Evolutionary conservation across 2,888 invertebrate species (phyloP).

Genomic region (Ophraella communa): DNA sequence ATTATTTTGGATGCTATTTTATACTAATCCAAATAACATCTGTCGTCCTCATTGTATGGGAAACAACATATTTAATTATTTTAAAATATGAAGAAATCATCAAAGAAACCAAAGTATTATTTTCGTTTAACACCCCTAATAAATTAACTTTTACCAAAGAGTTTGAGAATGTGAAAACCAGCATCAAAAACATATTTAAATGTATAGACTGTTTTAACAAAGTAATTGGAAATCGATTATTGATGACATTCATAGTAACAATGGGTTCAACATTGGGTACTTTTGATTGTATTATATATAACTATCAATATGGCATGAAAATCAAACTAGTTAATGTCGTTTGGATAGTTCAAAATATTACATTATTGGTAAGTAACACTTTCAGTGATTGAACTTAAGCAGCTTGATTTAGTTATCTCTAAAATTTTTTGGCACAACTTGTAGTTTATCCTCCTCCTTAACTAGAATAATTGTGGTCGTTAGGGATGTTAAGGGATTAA

Average conservation of each 20-base stretch:
- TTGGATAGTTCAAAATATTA: not conserved
- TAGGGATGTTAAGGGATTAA: too few species aligned
- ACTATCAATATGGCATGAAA: too few species aligned
- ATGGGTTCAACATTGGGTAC: not conserved
- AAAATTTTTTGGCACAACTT: too few species aligned
- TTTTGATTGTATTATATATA: not conserved
- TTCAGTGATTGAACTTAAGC: not conserved
- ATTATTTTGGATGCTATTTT: not conserved
- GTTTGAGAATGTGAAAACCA: not conserved
- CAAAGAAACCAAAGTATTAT: not conserved
- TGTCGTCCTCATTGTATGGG: not conserved
- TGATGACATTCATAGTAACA: not conserved
- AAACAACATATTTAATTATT: not conserved
- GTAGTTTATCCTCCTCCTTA: too few species aligned
- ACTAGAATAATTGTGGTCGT: too few species aligned
- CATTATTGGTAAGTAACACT: not conserved
- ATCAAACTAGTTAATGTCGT: too few species aligned
- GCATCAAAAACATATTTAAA: not conserved
- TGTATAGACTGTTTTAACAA: not conserved
- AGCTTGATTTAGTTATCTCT: too few species aligned
- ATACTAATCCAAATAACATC: not conserved
- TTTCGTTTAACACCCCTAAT: not conserved
- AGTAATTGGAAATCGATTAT: not conserved
- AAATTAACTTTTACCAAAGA: not conserved
- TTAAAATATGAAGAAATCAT: not conserved